Evolutionary conservation across 1,140 invertebrate genomes (phyloP), one percentile per base, ranked within the genome.

Genomic region (Maconellicoccus hirsutus): DNA sequence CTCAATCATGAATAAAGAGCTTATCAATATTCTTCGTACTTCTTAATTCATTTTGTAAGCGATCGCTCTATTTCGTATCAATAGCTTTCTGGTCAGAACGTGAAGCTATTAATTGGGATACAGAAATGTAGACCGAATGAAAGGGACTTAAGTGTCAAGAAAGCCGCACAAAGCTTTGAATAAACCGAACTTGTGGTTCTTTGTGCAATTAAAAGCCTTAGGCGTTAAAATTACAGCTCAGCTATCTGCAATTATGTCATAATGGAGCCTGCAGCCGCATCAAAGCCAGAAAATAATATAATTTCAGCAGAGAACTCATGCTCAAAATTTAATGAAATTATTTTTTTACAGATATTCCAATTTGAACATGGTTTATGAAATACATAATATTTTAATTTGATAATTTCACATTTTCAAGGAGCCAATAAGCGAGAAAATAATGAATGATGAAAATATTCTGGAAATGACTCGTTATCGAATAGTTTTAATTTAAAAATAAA

Each of bases 221-320:
- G 42, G 42, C 42, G 42, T 52, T 52, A 52, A 52, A 52, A 52
- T 52, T 52, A 52, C 42, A 52, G 42, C 42, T 19, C 42, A 52
- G n/a, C 42, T 52, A 16, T 52, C 42, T 52, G 42, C 42, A 52
- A 52, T 52, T 52, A 52, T 19, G 42, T 16, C n/a, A 16, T 52
- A 52, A 52, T 52, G 42, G 42, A 52, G 42, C 42, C 42, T 52
- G n/a, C n/a, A 52, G 42, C 42, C 42, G 42, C 42, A 52, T 52
- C 42, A 52, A 52, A 52, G 42, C 42, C 16, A 16, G 6, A 3
- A 16, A 52, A 52, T 52, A 52, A 52, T 52, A 19, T 52, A 52
- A 52, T 52, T 52, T 52, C n/a, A 52, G 42, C 42, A 52, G 6
- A 8, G n/a, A 52, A 52, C 42, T 52, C n/a, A 16, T 16, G 42